Base-by-base conservation (phyloP, 1,140 invertebrate species). In the Cydia amplana region DNA sequence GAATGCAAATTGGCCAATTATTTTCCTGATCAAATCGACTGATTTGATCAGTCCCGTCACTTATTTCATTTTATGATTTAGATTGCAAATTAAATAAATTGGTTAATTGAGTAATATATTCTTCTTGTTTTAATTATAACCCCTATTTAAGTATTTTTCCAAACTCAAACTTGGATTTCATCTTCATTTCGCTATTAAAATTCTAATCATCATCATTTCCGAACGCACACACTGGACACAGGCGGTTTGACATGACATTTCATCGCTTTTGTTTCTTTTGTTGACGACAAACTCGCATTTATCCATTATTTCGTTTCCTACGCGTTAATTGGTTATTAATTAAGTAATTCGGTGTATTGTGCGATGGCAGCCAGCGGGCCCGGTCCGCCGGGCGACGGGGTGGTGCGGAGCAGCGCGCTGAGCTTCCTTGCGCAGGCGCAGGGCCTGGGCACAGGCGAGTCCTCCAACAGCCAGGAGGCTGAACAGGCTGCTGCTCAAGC, bases 361-460 rank as follows among this genome's bases (percentile, higher is more conserved):
- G 28, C 23, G 12, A 67, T 67, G 64, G 64, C 64, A n/a, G 60
- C 75, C 4, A 85, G 81, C 73, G 75, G 80, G 7, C 63, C 80
- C 4, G 80, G 77, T 23, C 77, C 81, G 25, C 65, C 78, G 10
- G 46, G 75, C 0, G 73, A 75, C n/a, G 87, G 87, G 4, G 82
- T 91, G n/a, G 79, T 87, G 6, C 75, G 79, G n/a, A 91, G 84
- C 76, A 91, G 89, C 76, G 89, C 85, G 0, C 78, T 91, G 18
- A 83, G 85, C 12, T 91, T 91, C 55, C 84, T 91, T 83, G 85
- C 87, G 87, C 79, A 82, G 79, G 87, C 85, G 85, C 89, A 89
- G 75, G 73, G 79, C 9, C 65, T 75, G 14, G 64, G 74, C 46
- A 55, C 76, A 74, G 70, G 75, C 65, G 51, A 70, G 67, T 40